A percentile compares a stretch with the other conserved stretches of the same genome.
These are phyloP conservation scores for Sandelia bainsii DNA, from an alignment of 2,797 vertebrate genomes.

Conservation along the genomic window DNA sequence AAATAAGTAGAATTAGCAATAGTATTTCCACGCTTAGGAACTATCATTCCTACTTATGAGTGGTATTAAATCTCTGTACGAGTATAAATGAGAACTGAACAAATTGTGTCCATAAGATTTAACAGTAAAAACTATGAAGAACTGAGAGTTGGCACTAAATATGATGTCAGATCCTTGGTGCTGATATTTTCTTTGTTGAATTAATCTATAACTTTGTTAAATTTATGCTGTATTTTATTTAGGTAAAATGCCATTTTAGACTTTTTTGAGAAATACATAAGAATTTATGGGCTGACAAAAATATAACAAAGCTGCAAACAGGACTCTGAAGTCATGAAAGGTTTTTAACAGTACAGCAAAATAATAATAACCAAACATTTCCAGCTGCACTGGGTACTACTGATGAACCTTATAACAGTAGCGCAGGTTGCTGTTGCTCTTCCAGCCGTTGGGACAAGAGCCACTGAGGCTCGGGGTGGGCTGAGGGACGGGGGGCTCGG, in stretches of 20 bases:
- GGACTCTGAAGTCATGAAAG: background rate
- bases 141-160: too few species aligned
- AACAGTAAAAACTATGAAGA: too few species aligned
- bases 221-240: too few species aligned
- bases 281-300: too few species aligned
- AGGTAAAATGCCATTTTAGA: too few species aligned
- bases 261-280: too few species aligned
- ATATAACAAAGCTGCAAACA: background rate
- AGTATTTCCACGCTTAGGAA: background rate
- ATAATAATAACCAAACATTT: background rate
- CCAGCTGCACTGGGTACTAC: background rate
- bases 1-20: background rate
- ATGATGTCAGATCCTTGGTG: too few species aligned
- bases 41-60: too few species aligned
- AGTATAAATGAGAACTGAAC: background rate
- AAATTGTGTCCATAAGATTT: background rate
- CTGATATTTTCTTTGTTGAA: too few species aligned
- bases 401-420: slow-evolving; percentile 93
- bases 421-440: slow-evolving; percentile 86
- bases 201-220: too few species aligned
- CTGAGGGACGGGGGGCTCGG: slow-evolving; percentile 84
- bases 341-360: too few species aligned
- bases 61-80: background rate
- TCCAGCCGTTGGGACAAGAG: slow-evolving; percentile 90
- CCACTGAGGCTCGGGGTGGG: slow-evolving; percentile 92